A percentile compares a stretch with the other conserved stretches of the same genome.
Evolutionary conservation across 1,140 invertebrate genomes (phyloP).

Genomic region (Lethrus apterus): DNA sequence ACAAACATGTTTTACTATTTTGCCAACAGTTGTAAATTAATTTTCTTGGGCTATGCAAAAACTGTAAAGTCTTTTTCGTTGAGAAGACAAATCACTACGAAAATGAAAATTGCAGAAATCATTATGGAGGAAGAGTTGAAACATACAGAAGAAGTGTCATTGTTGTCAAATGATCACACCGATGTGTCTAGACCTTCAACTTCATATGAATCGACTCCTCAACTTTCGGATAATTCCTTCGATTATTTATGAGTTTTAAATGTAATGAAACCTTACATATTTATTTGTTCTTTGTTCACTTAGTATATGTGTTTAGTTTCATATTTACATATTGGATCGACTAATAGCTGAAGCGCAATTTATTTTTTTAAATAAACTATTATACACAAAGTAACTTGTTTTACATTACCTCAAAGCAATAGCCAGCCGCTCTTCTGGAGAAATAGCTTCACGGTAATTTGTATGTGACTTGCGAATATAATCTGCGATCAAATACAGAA

Average conservation of each 20-base stretch:
- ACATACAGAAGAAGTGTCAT: constrained; percentile 12
- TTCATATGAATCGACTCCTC: background rate
- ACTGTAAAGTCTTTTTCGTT: constrained; percentile 14
- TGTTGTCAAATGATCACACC: background rate
- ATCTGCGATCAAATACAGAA: constrained; percentile 14
- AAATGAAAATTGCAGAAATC: constrained; percentile 17
- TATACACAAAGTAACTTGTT: constrained; percentile 7
- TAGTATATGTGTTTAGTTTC: background rate
- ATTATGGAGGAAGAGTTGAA: constrained; percentile 16
- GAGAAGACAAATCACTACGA: constrained; percentile 5
- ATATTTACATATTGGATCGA: background rate
- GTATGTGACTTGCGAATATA: constrained; percentile 12
- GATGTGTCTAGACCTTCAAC: background rate
- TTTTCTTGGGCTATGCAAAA: constrained; percentile 14
- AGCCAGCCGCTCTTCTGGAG: constrained; percentile 17
- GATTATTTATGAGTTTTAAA: background rate
- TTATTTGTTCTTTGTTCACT: background rate
- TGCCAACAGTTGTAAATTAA: constrained; percentile 8
- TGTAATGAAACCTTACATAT: background rate
- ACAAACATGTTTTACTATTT: constrained; percentile 17
- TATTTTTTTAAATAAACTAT: background rate
- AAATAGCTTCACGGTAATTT: constrained; percentile 20
- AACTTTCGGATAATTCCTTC: background rate
- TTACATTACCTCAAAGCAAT: constrained; percentile 19
- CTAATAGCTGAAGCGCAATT: no score